Evolutionary conservation across 2,888 invertebrate genomes (phyloP).

Genomic region (Brachynemurus nebulosus): DNA sequence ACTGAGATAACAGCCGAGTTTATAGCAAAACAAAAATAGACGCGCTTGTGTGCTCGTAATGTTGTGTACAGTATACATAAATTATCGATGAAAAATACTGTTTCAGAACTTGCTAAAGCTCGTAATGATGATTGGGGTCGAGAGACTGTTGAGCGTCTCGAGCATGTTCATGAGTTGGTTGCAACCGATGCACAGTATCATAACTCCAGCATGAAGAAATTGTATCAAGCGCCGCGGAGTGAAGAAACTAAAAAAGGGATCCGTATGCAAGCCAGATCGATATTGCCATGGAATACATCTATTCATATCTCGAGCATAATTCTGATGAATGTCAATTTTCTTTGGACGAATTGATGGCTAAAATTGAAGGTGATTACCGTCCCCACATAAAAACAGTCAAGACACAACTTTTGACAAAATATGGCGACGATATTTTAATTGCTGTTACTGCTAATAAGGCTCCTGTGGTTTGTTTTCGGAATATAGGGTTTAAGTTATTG

Average conservation of each 20-base stretch:
- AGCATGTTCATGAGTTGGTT: conserved; percentile 11
- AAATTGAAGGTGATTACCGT: conserved; percentile 10
- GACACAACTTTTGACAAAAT: conserved; percentile 11
- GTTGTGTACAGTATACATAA: too few relatives aligned
- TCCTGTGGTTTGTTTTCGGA: conserved; percentile 16
- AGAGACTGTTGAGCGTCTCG: conserved; percentile 12
- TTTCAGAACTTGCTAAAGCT: conserved; percentile 8
- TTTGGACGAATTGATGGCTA: conserved; percentile 11
- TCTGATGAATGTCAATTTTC: conserved; percentile 3
- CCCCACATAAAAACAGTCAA: conserved; percentile 11
- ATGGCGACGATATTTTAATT: conserved; percentile 16
- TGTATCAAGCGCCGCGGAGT: neutral
- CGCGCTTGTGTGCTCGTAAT: too few relatives aligned
- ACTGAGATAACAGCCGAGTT: conserved; percentile 14
- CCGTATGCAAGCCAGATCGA: neutral
- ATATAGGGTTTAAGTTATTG: conserved; percentile 16
- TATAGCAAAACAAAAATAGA: conserved; percentile 14
- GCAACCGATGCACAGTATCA: conserved; percentile 10
- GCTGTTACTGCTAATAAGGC: conserved; percentile 11
- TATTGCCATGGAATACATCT: neutral
- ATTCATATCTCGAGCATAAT: conserved; percentile 3
- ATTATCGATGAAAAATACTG: conserved; percentile 9
- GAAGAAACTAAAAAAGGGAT: neutral
- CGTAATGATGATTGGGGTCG: conserved; percentile 8
- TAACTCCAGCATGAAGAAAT: conserved; percentile 6